Base-by-base conservation (phyloP, 1,140 invertebrate species). In the Pomacea maculata region DNA sequence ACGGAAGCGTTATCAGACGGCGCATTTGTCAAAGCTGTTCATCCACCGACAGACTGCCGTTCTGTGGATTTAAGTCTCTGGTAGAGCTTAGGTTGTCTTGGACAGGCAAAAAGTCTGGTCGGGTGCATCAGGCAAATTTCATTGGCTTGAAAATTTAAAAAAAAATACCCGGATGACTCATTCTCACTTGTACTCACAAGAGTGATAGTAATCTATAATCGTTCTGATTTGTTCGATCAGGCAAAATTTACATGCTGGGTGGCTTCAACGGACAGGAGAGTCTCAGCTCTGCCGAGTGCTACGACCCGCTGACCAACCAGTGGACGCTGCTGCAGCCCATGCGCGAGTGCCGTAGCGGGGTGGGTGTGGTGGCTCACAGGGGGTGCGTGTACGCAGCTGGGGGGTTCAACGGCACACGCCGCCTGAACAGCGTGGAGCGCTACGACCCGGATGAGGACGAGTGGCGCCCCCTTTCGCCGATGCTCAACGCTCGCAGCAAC, bases 221-320 rank as follows among this genome's bases (percentile, higher is more conserved):
- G 9, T 25, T 34, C 14, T 68, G 29, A 68, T 21, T 4, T 19
- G 34, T 25, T 54, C 11, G 84, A 15, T 0, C 70, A 89, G 86
- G 80, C 19, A 86, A 83, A 55, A 82, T 89, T 29, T 89, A 87
- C 75, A 83, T 89, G 45, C 94, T 94, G 64, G 95, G 95, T 34
- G 96, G 96, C 0, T 97, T 97, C 89, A 96, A 97, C 89, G 96
- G 96, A 0, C 94, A 94, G 78, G 95, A 96, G 85, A 96, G 95
- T 86, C 93, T 97, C 90, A 95, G 95, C 88, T 95, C 95, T 2
- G 95, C 94, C 4, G 96, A 98, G 91, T 94, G 94, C 70, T 98
- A 96, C 89, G 95, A 96, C 90, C 95, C 96, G 0, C 93, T 93
- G 25, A 93, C 93, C 0, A 96, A 97, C 91, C 94, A 95, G 83